Base-by-base conservation (phyloP, 2,113 vertebrate species). In the Pelvicachromis taeniatus region DNA sequence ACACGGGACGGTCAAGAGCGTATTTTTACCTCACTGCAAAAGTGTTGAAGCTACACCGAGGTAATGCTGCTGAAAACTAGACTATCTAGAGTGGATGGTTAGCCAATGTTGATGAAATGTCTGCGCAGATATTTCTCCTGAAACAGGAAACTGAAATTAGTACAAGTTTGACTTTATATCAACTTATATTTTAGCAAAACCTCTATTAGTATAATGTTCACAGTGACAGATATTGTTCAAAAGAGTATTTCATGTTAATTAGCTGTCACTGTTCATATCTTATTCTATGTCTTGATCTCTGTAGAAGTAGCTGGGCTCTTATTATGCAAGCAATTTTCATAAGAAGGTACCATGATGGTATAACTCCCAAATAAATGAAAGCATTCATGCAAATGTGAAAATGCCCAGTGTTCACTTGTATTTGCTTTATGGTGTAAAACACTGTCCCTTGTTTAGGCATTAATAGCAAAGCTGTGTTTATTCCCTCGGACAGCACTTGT, bases 391-490 rank as follows among this genome's bases (percentile, higher is more conserved):
- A 70, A 70, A 70, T 16, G 38, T 14, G 12, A 42, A 68, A 68
- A 42, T 42, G 8, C n/a, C 7, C 13, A 1, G 38, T 21, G 78
- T 91, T 87, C 79, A 87, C 88, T 93, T 87, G 82, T 63, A 91
- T 19, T 61, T 85, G 86, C 92, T 92, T 87, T 92, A 88, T 77
- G 82, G 82, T 90, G 85, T 92, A 81, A 93, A 85, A 88, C 78
- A 87, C 48, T 89, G n/a, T n/a, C n/a, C n/a, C n/a, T n/a, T n/a
- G n/a, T n/a, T n/a, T n/a, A n/a, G n/a, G n/a, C n/a, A n/a, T n/a
- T 85, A 89, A 93, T 92, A 95, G 82, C 89, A 59, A 81, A 81
- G 82, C 83, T 83, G 87, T 91, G 87, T 94, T 94, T 79, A 94
- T 90, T 88, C 80, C 80, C 38, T 90, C 65, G 83, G 92, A 93